Conservation (phyloP, 2,113 vertebrate species). For the Ovis aries region ARS-UI_Ramb_v3.0 NC_056055.1:168341001-168341500, state of each 20-base stretch:
- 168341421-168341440: not conserved
- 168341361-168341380: not conserved
- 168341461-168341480: not conserved
- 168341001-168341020: not conserved
- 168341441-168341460: not conserved
- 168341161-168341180: not conserved
- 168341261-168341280: not conserved
- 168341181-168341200: not conserved
- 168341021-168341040: not conserved
- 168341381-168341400: not conserved
- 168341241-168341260: not conserved
- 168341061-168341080: not conserved
- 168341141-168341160: not conserved
- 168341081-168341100: not conserved
- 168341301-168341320: not conserved
- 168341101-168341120: not conserved
- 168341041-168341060: not conserved
- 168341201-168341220: not conserved
- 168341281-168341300: not conserved
- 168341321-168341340: not conserved
- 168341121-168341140: not conserved
- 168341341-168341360: not conserved
- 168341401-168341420: not conserved
- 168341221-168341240: not conserved
- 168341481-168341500: not conserved